A percentile compares a stretch with the other conserved stretches of the same genome.
phyloP scores from a whole-genome alignment of 2,888 invertebrate genomes.

The Neria commutata region DNA sequence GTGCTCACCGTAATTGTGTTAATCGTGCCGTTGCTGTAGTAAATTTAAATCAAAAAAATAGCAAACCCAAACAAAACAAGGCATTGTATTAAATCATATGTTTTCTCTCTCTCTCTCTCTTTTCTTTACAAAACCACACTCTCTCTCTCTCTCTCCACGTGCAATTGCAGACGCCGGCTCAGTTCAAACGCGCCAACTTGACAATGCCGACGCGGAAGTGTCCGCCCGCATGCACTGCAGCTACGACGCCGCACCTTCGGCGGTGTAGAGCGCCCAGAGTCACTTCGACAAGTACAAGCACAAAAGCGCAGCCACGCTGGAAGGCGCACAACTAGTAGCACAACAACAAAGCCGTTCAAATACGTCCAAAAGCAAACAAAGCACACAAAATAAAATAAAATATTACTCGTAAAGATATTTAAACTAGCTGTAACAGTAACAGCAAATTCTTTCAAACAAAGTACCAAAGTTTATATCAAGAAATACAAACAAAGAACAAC shows the following conservation, averaged over 20 bases:
- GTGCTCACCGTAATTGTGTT: slow-evolving; percentile 17
- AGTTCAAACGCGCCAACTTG: slow-evolving; percentile 11
- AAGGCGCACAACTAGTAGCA: not conserved
- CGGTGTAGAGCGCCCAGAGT: slow-evolving; percentile 7
- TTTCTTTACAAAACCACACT: slow-evolving; percentile 15
- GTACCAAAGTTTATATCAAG: slow-evolving; percentile 12
- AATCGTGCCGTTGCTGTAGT: slow-evolving; percentile 13
- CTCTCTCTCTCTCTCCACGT: slow-evolving; percentile 23
- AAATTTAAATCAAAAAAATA: slow-evolving; percentile 7
- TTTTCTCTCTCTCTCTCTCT: slow-evolving; percentile 28
- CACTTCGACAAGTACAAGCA: not conserved
- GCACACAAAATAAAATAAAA: slow-evolving; percentile 13
- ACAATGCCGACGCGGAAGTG: slow-evolving; percentile 8
- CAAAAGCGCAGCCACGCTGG: not conserved
- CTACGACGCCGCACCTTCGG: slow-evolving; percentile 9
- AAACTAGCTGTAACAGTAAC: not conserved
- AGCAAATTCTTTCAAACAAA: slow-evolving; percentile 12
- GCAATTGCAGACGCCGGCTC: slow-evolving; percentile 18
- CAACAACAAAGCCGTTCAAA: not conserved
- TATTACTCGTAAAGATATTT: not conserved
- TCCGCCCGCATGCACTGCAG: not conserved
- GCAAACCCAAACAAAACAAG: slow-evolving; percentile 4
- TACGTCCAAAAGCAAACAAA: slow-evolving; percentile 12
- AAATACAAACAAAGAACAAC: slow-evolving; percentile 13
- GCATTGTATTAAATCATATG: slow-evolving; percentile 27